phyloP scores from a whole-genome alignment of 2,797 vertebrate species.

The Spinus pinus region DNA sequence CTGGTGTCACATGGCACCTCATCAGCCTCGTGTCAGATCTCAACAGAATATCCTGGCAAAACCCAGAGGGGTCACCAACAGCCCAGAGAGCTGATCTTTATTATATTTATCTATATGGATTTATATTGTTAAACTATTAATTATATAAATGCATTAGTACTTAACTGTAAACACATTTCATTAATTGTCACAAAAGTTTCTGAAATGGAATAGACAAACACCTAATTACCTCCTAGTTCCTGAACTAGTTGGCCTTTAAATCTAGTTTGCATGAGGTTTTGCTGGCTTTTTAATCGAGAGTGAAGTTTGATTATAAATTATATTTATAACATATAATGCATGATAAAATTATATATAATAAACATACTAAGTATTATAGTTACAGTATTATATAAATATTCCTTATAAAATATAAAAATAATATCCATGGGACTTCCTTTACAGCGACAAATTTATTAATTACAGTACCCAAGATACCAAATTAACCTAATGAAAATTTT shows the following conservation, averaged over 20 bases:
- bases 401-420: not conserved
- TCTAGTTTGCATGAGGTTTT: not conserved
- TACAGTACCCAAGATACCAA: not conserved
- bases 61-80: not conserved
- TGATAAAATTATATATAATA: not conserved
- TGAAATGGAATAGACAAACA: not conserved
- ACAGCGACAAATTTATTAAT: not conserved
- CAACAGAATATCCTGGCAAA: not conserved
- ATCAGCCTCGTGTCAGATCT: not conserved
- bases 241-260: not conserved
- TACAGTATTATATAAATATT: not conserved
- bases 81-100: not conserved
- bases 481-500: not conserved
- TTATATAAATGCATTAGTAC: not conserved
- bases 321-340: not conserved
- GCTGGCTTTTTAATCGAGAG: not conserved
- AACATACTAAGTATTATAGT: not conserved
- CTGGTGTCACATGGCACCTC: not conserved
- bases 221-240: not conserved
- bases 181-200: not conserved
- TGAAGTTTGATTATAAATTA: not conserved
- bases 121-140: not conserved
- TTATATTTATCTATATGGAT: not conserved
- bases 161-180: rapidly evolving
- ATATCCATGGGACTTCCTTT: not conserved